phyloP scores from a whole-genome alignment of 2,888 invertebrate species.

The Glyphotaelius pellucidus region DNA sequence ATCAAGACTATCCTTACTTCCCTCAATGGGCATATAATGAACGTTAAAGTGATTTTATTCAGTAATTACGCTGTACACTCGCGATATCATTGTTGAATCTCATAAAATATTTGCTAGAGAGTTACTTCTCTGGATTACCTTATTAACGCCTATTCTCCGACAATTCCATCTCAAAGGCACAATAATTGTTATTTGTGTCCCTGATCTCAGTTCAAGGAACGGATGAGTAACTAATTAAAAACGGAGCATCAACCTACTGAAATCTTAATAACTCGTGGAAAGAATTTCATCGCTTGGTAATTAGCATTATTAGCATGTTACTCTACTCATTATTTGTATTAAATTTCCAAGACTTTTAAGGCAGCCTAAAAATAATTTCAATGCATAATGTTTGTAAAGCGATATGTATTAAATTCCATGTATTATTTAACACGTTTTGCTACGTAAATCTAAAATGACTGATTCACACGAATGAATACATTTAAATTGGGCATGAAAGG shows the following conservation, averaged over 20 bases:
- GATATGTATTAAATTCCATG: not conserved
- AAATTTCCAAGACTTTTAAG: not conserved
- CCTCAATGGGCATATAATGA: not conserved
- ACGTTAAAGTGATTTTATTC: not conserved
- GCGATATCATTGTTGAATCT: not conserved
- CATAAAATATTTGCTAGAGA: not conserved
- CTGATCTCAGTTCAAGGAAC: not conserved
- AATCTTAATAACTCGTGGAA: slow-evolving; percentile 8
- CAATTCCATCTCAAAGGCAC: not conserved
- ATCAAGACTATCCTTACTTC: not conserved
- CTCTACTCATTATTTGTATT: not conserved
- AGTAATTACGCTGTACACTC: not conserved
- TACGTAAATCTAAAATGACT: not conserved
- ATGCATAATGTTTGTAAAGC: not conserved
- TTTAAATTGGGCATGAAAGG: not conserved
- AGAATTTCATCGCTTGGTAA: not conserved
- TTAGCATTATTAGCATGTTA: not conserved
- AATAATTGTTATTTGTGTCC: not conserved
- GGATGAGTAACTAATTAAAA: slow-evolving; percentile 29
- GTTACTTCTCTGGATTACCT: slow-evolving; percentile 6
- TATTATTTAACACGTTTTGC: not conserved
- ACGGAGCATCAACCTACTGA: not conserved
- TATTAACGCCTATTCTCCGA: slow-evolving; percentile 6
- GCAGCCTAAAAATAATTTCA: not conserved
- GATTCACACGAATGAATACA: not conserved